Conservation (phyloP, 1,140 invertebrate genomes). For the Melipona quadrifasciata region DNA sequence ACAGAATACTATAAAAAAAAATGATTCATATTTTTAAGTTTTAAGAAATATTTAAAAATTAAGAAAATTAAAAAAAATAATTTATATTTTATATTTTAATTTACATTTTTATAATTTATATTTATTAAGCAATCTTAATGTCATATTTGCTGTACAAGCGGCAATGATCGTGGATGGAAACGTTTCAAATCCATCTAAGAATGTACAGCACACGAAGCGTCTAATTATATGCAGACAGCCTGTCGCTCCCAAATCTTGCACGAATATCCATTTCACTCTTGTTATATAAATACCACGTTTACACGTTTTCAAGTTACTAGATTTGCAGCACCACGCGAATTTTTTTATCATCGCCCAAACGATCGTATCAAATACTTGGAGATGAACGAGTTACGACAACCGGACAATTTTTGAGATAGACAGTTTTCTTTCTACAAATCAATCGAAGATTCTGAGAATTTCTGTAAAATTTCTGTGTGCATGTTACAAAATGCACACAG, state of each 20-base stretch:
- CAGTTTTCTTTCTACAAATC: background rate
- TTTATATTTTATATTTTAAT: background rate
- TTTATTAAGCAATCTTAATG: too few species aligned
- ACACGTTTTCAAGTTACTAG: background rate
- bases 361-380: background rate
- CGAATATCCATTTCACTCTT: constrained; percentile 27
- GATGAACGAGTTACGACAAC: background rate
- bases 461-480: background rate
- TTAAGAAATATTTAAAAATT: too few species aligned
- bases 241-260: constrained; percentile 40
- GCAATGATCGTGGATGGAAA: background rate
- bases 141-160: background rate
- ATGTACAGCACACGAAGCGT: constrained; percentile 12
- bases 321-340: background rate
- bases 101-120: too few species aligned
- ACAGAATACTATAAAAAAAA: too few species aligned
- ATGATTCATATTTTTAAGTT: too few species aligned
- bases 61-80: too few species aligned
- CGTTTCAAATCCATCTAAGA: constrained; percentile 18
- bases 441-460: background rate
- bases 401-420: background rate
- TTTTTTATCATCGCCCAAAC: background rate
- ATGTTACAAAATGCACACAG: background rate
- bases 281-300: constrained; percentile 9
- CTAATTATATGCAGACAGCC: constrained; percentile 48